Evolutionary conservation across 2,113 vertebrate species (phyloP), one percentile per base, ranked within the genome.

Genomic region (Prolemur simus): DNA sequence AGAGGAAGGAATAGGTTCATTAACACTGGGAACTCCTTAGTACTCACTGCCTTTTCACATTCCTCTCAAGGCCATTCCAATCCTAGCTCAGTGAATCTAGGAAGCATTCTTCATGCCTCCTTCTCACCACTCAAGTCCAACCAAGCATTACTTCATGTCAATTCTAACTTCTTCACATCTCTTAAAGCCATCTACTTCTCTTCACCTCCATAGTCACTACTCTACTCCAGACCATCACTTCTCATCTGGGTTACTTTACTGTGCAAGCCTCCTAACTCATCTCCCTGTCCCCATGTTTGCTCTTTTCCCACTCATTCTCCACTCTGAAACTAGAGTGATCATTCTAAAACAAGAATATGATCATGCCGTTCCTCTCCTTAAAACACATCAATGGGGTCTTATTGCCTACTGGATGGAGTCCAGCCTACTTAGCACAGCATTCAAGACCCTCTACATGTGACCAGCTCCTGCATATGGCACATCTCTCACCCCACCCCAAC

Each of bases 91-190:
- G 63, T 83, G 73, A 92, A 81, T 71, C 37, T 69, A 39, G 39
- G 68, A 91, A 39, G 4, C 8, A 69, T 90, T 84, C 58, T 85
- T 85, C 56, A 64, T 69, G 83, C 10, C 52, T 66, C 27, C 58
- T 23, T 58, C 47, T 89, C 39, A 89, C 47, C 45, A n/a, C 56
- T 93, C 4, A 39, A 68, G 11, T 69, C 74, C 84, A 90, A 15
- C 39, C 58, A 83, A 89, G 58, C n/a, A 69, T 89, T 73, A 95
- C 71, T 86, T 89, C 18, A 15, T 95, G 42, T 81, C 52, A 68
- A 37, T 85, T 81, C 29, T 68, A 90, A 69, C 47, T 68, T 80
- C 34, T 87, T 87, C 86, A 74, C 4, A 54, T 58, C 39, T 83
- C 73, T 91, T 11, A 52, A 78, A 92, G 9, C 17, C 56, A 89